phyloP scores from a whole-genome alignment of 2,888 invertebrate genomes.

The Hirudinaria manillensis region DNA sequence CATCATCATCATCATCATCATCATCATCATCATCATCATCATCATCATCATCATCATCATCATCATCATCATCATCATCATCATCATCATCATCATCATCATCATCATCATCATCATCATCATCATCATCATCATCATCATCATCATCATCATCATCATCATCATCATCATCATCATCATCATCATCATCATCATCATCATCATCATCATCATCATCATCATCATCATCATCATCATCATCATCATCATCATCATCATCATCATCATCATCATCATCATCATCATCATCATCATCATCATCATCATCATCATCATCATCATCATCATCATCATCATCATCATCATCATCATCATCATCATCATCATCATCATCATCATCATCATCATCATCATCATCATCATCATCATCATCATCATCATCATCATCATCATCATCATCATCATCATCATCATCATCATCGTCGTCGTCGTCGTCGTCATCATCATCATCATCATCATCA shows the following conservation, averaged over 20 bases:
- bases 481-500: neutral
- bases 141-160: neutral
- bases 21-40: constrained; percentile 2
- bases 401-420: constrained; percentile 5
- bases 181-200: neutral
- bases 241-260: constrained; percentile 27
- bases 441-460: constrained; percentile 2
- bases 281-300: constrained; percentile 25
- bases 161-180: constrained; percentile 28
- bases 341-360: constrained; percentile 22
- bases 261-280: constrained; percentile 9
- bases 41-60: constrained; percentile 27
- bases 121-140: constrained; percentile 28
- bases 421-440: constrained; percentile 27
- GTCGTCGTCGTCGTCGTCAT: constrained; percentile 23
- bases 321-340: constrained; percentile 22
- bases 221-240: neutral
- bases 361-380: constrained; percentile 16
- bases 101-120: neutral
- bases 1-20: constrained; percentile 27
- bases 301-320: constrained; percentile 16
- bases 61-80: neutral
- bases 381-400: constrained; percentile 26
- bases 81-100: constrained; percentile 28
- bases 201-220: constrained; percentile 28